Conservation (phyloP, 2,888 invertebrate genomes). For the Polydesmus complanatus region DNA sequence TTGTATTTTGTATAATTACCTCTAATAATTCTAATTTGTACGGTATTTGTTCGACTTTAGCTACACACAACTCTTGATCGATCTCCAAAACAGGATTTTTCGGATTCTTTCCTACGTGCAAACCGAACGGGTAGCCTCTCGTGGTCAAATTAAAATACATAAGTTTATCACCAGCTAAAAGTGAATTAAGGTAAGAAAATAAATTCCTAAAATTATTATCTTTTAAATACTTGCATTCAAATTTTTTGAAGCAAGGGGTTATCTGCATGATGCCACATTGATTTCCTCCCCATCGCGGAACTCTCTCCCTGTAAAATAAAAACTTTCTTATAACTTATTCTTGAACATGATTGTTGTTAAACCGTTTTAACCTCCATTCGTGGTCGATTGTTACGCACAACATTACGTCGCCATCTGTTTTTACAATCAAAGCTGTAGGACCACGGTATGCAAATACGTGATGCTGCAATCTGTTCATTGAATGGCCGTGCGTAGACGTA, state of each 20-base stretch:
- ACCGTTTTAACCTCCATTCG: constrained; percentile 66
- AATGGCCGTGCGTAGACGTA: constrained; percentile 1
- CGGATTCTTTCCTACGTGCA: constrained; percentile 67
- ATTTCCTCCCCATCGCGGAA: constrained; percentile 64
- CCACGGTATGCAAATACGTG: constrained; percentile 65
- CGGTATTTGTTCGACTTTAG: constrained; percentile 52
- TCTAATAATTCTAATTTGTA: constrained; percentile 49
- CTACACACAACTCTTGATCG: constrained; percentile 56
- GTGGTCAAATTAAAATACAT: constrained; percentile 69
- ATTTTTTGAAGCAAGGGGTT: constrained; percentile 38
- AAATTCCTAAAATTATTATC: constrained; percentile 44
- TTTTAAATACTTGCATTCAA: constrained; percentile 31
- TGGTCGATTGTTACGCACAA: constrained; percentile 60
- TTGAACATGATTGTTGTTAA: background rate
- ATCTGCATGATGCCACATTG: constrained; percentile 63
- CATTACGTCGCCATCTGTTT: constrained; percentile 45
- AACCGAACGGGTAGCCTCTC: constrained; percentile 69
- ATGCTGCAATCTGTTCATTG: constrained; percentile 47
- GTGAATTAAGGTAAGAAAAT: constrained; percentile 35
- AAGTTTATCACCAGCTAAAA: constrained; percentile 50
- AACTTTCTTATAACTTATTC: background rate
- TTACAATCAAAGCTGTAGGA: constrained; percentile 41
- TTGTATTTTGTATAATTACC: constrained; percentile 39
- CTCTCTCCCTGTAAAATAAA: constrained; percentile 17
- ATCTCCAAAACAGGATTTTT: constrained; percentile 57